Base-by-base conservation (phyloP, 1,140 invertebrate species). In the Melipona quadrifasciata region DNA sequence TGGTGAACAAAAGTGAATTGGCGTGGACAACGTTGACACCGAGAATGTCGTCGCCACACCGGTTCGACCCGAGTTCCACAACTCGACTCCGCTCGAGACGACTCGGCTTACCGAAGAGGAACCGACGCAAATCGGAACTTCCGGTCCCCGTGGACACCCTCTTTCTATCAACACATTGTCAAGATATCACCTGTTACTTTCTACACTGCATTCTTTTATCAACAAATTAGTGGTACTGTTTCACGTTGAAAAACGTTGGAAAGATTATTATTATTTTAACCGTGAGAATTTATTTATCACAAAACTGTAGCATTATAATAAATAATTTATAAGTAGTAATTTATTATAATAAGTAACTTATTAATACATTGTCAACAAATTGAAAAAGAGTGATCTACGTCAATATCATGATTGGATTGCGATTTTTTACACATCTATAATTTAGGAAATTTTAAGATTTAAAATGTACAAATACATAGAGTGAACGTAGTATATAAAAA, bases 101-200 rank as follows among this genome's bases (percentile, higher is more conserved):
- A 39, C 80, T 82, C 80, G 64, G 31, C 16, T 82, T 68, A 68
- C 80, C 24, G n/a, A 31, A 19, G 51, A 12, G 14, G 51, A 68
- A 82, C 51, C 73, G 64, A 77, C 53, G 58, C 27, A 27, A 64
- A 64, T 64, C 79, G 58, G 19, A 57, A 82, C 27, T 82, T 82
- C 64, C 80, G 53, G 64, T 65, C 34, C 64, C n/a, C 2, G 27
- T 24, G 14, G 12, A 17, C 78, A 21, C 10, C n/a, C 47, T 2
- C n/a, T 53, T 73, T 12, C 16, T 21, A 17, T 73, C n/a, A 55
- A n/a, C 17, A 19, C 27, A 31, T 31, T 27, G 11, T 47, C 51
- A 51, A 71, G 68, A n/a, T 47, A 6, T 39, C 1, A 14, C 6
- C 1, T 16, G 21, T 71, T 12, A 14, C 24, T 47, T 6, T 71